These are phyloP conservation scores for Excalfactoria chinensis DNA, from an alignment of 2,113 vertebrate species.

Conservation along the genomic window DNA sequence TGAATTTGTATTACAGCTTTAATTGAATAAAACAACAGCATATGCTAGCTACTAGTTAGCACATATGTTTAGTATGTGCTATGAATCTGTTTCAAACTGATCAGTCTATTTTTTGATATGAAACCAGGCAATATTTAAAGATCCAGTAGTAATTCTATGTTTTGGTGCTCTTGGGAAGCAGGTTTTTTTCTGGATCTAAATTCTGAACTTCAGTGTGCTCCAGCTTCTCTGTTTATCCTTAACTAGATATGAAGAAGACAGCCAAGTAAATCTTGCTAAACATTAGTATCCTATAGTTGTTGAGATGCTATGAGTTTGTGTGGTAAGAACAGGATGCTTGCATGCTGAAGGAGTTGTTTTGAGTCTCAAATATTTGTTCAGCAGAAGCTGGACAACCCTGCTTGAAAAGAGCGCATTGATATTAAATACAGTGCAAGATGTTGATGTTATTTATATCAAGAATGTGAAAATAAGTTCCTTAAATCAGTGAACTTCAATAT, in stretches of 20 bases:
- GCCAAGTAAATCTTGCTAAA: background rate
- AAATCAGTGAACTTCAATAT: background rate
- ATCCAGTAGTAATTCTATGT: background rate
- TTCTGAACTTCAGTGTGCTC: background rate
- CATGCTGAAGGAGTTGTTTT: background rate
- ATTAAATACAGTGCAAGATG: background rate
- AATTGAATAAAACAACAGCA: background rate
- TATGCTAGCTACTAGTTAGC: background rate
- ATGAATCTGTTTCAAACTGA: background rate
- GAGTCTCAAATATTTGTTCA: background rate
- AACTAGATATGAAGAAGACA: background rate
- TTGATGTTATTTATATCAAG: background rate
- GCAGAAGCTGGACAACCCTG: background rate
- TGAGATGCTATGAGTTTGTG: background rate
- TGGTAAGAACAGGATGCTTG: background rate
- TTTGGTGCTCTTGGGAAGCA: fast-evolving
- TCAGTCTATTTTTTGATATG: background rate
- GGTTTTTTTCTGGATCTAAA: background rate
- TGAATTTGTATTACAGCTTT: background rate
- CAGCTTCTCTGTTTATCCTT: background rate
- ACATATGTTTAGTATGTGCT: background rate
- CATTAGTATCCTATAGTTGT: background rate
- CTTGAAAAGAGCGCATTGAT: background rate
- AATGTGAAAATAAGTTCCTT: fast-evolving
- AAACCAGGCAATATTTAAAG: background rate